Evolutionary conservation across 2,113 vertebrate species (phyloP).

Genomic region (Caranx ignobilis): DNA sequence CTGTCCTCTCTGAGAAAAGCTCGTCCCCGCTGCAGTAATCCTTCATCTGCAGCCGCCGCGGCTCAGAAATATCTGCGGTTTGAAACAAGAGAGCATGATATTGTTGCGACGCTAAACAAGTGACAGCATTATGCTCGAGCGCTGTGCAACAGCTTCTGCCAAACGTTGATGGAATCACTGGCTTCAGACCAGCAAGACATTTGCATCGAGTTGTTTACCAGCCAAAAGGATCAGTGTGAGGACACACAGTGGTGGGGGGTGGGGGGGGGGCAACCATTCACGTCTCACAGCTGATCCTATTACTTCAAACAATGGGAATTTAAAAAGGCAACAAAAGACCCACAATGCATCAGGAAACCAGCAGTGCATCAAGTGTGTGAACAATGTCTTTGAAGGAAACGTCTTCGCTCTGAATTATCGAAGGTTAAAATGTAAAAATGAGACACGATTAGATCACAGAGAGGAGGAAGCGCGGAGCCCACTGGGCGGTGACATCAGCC

Average conservation of each 20-base stretch:
- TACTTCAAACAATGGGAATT: constrained; percentile 53
- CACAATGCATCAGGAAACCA: constrained; percentile 8
- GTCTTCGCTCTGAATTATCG: not conserved
- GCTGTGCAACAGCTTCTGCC: constrained; percentile 57
- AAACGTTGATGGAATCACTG: constrained; percentile 82
- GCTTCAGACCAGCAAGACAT: constrained; percentile 61
- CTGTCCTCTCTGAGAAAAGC: too few species aligned
- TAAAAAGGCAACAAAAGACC: constrained; percentile 9
- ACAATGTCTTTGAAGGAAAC: not conserved
- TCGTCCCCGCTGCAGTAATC: not conserved
- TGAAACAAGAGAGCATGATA: constrained; percentile 68
- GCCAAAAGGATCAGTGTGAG: constrained; percentile 51
- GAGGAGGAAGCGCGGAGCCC: constrained; percentile 10
- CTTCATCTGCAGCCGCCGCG: constrained; percentile 14
- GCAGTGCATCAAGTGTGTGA: not conserved
- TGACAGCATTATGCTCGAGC: constrained; percentile 68
- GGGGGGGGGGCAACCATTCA: constrained; percentile 9
- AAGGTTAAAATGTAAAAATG: not conserved
- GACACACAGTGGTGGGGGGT: constrained; percentile 15
- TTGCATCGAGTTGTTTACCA: constrained; percentile 68
- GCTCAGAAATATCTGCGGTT: constrained; percentile 32
- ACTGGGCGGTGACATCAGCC: constrained; percentile 57
- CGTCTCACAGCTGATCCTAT: constrained; percentile 55
- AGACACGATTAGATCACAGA: constrained; percentile 5
- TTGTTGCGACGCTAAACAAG: constrained; percentile 78